Percentiles rank a stretch among this genome's conserved stretches.
phyloP scores from a whole-genome alignment of 2,113 vertebrate genomes.

The Spheniscus mendiculus region DNA sequence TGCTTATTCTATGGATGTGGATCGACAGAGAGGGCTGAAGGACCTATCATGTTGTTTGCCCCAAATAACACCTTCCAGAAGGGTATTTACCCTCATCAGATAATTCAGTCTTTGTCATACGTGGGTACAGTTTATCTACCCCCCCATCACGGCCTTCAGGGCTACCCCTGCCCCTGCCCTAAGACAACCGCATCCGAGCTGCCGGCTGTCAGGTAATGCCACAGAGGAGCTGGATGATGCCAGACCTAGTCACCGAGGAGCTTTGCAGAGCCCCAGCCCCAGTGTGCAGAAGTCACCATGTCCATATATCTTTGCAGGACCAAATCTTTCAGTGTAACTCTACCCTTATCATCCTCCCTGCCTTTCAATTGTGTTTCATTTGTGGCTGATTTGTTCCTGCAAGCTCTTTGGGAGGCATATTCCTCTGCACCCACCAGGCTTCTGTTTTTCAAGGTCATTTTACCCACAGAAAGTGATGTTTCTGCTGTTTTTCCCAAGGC shows the following conservation, averaged over 20 bases:
- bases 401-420: neutral
- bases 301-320: neutral
- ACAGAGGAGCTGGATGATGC: neutral
- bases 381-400: neutral
- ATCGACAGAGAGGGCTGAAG: neutral
- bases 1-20: neutral
- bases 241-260: neutral
- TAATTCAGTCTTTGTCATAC: neutral
- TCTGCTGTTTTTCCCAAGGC: neutral
- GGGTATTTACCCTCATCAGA: neutral
- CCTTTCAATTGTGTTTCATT: neutral
- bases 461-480: neutral
- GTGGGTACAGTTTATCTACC: neutral
- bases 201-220: neutral
- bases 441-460: slow-evolving; percentile 18
- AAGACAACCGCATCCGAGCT: accelerated
- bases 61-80: neutral
- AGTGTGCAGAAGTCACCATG: neutral
- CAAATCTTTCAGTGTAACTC: neutral
- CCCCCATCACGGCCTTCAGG: neutral
- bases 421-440: neutral
- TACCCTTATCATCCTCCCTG: neutral
- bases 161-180: neutral
- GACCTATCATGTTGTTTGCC: neutral
- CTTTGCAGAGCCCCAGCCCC: neutral